A percentile compares a stretch with the other conserved stretches of the same genome.
Conservation (phyloP, 2,113 vertebrate genomes). For the Onychostoma macrolepis region DNA sequence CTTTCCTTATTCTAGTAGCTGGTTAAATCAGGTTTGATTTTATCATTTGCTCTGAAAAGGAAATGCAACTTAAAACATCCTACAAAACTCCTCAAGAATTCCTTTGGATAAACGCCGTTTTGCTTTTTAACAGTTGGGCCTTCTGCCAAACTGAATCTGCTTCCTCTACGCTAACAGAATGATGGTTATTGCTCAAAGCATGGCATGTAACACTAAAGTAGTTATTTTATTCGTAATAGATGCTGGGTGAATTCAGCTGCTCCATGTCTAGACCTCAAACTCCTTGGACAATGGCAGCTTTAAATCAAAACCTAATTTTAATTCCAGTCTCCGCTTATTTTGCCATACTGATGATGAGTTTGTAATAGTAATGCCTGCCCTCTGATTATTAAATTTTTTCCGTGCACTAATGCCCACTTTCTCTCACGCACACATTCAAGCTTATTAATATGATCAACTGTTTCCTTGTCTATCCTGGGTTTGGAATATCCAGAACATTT, state of each 20-base stretch:
- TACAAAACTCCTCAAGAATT: not conserved
- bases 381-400: not conserved
- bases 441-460: conserved; percentile 11
- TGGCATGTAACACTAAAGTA: not conserved
- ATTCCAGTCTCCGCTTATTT: not conserved
- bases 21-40: not conserved
- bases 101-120: not conserved
- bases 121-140: conserved; percentile 12
- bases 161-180: not conserved
- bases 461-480: not conserved
- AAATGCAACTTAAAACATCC: not conserved
- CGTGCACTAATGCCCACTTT: not conserved
- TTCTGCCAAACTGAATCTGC: not conserved
- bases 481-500: not conserved
- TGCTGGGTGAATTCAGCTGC: not conserved
- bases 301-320: conserved; percentile 15
- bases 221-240: not conserved
- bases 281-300: not conserved
- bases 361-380: not conserved
- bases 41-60: not conserved
- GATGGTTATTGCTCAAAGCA: not conserved
- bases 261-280: conserved; percentile 1
- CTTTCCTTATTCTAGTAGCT: not conserved
- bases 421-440: conserved; percentile 24
- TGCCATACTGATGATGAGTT: not conserved